phyloP scores from a whole-genome alignment of 1,140 invertebrate genomes.

The Wasmannia auropunctata region DNA sequence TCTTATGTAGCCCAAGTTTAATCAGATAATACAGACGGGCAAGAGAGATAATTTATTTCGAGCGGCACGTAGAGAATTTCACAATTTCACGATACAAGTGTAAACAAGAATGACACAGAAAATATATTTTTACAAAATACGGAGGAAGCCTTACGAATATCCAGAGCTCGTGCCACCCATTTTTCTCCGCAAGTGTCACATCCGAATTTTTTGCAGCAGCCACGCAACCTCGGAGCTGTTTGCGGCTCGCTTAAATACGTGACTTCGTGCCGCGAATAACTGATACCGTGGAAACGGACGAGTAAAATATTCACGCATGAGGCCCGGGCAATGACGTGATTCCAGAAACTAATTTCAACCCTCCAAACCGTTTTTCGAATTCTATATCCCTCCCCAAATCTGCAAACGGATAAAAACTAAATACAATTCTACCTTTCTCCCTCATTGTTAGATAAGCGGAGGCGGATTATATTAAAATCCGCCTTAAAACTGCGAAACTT shows the following conservation, averaged over 20 bases:
- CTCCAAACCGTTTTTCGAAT: not conserved
- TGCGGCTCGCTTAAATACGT: constrained; percentile 53
- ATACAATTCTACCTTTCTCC: constrained; percentile 5
- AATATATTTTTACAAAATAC: constrained; percentile 32
- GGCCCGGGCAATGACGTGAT: not conserved
- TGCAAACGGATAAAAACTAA: constrained; percentile 47
- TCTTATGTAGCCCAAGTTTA: not conserved
- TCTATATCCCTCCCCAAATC: not conserved
- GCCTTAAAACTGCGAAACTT: constrained; percentile 27
- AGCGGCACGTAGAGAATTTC: constrained; percentile 5
- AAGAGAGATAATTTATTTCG: not conserved
- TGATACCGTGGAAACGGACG: constrained; percentile 19
- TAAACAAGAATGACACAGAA: constrained; percentile 7
- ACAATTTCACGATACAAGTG: not conserved
- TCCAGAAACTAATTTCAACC: constrained; percentile 59
- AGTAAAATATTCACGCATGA: constrained; percentile 34
- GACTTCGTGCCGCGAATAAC: constrained; percentile 50
- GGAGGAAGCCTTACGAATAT: not conserved
- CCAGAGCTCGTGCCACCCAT: constrained; percentile 5
- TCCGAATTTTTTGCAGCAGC: constrained; percentile 39
- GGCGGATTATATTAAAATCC: constrained; percentile 44
- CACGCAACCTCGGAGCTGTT: constrained; percentile 18
- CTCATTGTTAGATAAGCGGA: not conserved
- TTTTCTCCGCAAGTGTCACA: constrained; percentile 16
- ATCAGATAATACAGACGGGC: not conserved